Conservation (phyloP, 2,797 vertebrate species). For the Eurystomus glaucurus region DNA sequence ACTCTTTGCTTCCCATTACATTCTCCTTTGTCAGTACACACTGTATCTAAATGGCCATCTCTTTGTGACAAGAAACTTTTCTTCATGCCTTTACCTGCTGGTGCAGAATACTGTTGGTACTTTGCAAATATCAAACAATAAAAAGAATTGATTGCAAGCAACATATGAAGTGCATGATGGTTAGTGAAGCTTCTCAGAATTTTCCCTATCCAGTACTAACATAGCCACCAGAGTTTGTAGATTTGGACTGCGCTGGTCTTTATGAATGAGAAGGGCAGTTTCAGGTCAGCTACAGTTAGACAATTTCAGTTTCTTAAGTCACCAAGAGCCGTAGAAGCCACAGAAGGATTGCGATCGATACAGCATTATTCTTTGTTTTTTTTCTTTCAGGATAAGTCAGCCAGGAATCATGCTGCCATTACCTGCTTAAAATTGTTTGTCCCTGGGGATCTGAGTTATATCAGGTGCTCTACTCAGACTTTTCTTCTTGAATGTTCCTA, state of each 20-base stretch:
- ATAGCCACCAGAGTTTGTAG: background rate
- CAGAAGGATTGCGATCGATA: background rate
- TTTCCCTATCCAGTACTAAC: background rate
- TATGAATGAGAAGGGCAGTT: background rate
- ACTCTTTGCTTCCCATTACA: conserved; percentile 55
- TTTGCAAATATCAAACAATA: conserved; percentile 48
- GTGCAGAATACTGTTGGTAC: conserved; percentile 40
- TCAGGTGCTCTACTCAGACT: background rate
- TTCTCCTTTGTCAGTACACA: conserved; percentile 48
- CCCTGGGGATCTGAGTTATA: background rate
- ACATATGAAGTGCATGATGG: background rate
- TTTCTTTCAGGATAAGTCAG: background rate
- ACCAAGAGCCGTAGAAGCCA: background rate
- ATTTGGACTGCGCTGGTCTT: background rate
- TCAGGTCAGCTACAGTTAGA: background rate
- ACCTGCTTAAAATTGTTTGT: background rate
- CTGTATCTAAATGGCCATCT: conserved; percentile 63
- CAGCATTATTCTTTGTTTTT: background rate
- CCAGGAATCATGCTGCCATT: background rate
- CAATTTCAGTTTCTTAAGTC: background rate
- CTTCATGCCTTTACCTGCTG: conserved; percentile 54
- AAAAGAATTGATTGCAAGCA: conserved; percentile 30
- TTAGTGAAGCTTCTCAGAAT: conserved; percentile 14
- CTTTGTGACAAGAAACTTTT: conserved; percentile 58
- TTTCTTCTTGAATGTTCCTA: background rate